Percentiles rank a stretch among this genome's conserved stretches.
Conservation (phyloP, 2,113 vertebrate genomes). For the Myiozetetes cayanensis region DNA sequence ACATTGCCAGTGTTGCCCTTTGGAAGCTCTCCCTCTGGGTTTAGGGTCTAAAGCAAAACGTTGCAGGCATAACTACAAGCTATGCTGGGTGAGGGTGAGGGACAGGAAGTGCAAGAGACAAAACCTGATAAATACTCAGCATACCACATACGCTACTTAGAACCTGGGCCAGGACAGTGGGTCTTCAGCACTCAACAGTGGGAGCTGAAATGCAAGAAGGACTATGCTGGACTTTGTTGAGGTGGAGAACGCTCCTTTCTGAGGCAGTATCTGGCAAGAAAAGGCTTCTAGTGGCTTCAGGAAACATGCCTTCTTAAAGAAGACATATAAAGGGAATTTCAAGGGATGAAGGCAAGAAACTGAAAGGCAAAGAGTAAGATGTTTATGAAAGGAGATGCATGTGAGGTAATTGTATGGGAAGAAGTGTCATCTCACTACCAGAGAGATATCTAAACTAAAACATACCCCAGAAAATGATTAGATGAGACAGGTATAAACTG, state of each 20-base stretch:
- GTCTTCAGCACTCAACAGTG: background rate
- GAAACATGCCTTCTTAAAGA: background rate
- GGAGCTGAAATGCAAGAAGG: background rate
- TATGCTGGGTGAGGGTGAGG: fast-evolving
- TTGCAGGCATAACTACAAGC: background rate
- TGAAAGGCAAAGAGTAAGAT: background rate
- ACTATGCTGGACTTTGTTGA: background rate
- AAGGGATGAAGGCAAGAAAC: background rate
- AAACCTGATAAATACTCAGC: background rate
- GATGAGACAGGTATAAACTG: background rate
- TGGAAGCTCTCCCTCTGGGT: background rate
- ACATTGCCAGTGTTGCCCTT: fast-evolving
- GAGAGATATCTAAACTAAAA: background rate
- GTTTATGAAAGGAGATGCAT: background rate
- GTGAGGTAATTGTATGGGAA: background rate
- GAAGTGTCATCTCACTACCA: background rate
- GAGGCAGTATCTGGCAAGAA: background rate
- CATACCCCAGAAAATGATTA: background rate
- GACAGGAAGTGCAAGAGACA: background rate
- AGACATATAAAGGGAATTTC: background rate
- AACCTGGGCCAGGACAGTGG: background rate
- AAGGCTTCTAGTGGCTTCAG: background rate
- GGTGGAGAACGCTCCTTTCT: background rate
- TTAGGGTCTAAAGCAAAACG: background rate
- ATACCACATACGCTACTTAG: background rate